Evolutionary conservation across 2,888 invertebrate genomes (phyloP), one percentile per base, ranked within the genome.

Genomic region (Microplitis manilae): DNA sequence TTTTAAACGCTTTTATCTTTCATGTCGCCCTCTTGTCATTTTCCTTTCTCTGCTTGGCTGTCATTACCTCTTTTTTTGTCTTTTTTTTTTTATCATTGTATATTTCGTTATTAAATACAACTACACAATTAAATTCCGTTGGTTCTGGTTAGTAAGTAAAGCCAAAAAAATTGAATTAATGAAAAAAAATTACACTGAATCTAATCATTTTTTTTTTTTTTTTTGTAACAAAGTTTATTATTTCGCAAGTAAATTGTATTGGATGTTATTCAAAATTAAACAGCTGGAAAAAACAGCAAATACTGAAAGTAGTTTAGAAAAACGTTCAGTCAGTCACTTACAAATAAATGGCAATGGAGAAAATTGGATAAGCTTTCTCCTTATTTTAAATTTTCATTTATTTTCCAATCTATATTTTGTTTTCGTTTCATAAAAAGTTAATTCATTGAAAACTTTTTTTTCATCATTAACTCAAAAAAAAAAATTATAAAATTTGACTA

Each of bases 1-100:
- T 65, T 65, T 17, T 65, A 65, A 13, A 38, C 30, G 65, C 65
- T 65, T 15, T 62, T 62, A 62, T 62, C 20, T 62, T 17, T 62
- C 62, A 62, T 62, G 62, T 62, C 62, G 20, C 62, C 15, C 20
- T 17, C 62, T 62, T 62, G 15, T 17, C 20, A 62, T 17, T 62
- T 17, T 62, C 20, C 8, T 13, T n/a, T 8, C 17, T 62, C 62
- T 17, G 17, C 7, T 15, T 59, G 59, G 8, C 59, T 59, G n/a
- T n/a, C 59, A 20, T 15, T 17, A 62, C n/a, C 15, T 8, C 20
- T 7, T 5, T 17, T 62, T 62, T 20, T 62, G 8, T 62, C 62
- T 6, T 62, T 62, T 62, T 62, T 62, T 62, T 62, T n/a, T 62
- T 20, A 20, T 15, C 15, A 62, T 8, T 15, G n/a, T 62, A 15